Conservation (phyloP, 2,113 vertebrate genomes). For the Dipodomys merriami region DNA sequence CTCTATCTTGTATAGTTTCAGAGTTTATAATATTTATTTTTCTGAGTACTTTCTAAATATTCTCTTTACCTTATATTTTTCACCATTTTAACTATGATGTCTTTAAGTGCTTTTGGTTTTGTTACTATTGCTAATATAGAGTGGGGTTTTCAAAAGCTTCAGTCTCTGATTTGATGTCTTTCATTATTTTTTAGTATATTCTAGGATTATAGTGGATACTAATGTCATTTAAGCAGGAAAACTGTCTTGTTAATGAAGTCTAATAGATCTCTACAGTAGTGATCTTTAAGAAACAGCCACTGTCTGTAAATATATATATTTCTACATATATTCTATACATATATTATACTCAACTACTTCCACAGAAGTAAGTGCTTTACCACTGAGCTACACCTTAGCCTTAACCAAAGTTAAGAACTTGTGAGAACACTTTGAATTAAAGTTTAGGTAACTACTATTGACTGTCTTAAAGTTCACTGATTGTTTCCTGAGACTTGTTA, state of each 20-base stretch:
- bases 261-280: too few relatives aligned
- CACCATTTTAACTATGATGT: not conserved
- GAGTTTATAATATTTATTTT: not conserved
- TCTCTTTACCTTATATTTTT: not conserved
- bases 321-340: too few relatives aligned
- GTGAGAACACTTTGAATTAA: not conserved
- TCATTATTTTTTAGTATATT: not conserved
- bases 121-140: not conserved
- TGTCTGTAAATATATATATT: not conserved
- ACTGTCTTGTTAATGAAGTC: too few relatives aligned
- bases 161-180: not conserved
- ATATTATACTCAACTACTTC: too few relatives aligned
- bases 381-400: not conserved
- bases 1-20: not conserved
- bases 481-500: not conserved
- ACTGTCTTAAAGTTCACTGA: not conserved
- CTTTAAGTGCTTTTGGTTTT: not conserved
- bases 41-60: not conserved
- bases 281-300: not conserved
- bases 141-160: not conserved
- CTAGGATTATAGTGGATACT: not conserved
- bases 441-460: not conserved
- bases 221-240: too few relatives aligned
- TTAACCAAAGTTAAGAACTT: too few relatives aligned
- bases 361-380: not conserved